Evolutionary conservation across 2,888 invertebrate genomes (phyloP), one percentile per base, ranked within the genome.

Genomic region (Andrena camellia): DNA sequence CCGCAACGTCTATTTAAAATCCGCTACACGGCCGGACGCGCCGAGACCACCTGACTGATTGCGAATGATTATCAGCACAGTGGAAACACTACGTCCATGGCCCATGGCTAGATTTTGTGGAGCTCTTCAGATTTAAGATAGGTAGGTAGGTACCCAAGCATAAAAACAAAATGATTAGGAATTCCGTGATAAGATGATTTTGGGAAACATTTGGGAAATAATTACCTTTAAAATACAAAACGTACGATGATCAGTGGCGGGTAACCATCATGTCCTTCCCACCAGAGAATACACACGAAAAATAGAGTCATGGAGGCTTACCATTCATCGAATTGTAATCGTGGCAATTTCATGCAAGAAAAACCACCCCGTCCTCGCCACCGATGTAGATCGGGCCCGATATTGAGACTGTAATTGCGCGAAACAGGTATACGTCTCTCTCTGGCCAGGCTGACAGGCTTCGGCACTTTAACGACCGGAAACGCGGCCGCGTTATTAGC

Each of bases 401-500:
- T 79, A 63, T 79, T 69, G 68, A 79, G 57, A 78, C 62, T 26
- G 35, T 42, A 78, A 68, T 76, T 76, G 68, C 54, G 62, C 78
- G 76, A n/a, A 35, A n/a, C 62, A 33, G 57, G 29, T 64, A 42
- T 42, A 68, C 54, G n/a, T 29, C 35, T 10, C 20, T 70, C 33
- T 78, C 68, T 31, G 78, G 33, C n/a, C 42, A n/a, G 23, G 26
- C 42, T 52, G 79, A 71, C 80, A 59, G 42, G 66, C 72, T 72
- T 72, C 73, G 76, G 83, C 80, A 33, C 74, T 57, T 78, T 71
- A 86, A 86, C 85, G 84, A 88, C 89, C 88, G 90, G 90, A 90
- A 91, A 90, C 81, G 84, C 83, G 81, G 82, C 79, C 75, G 83
- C 78, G 81, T 87, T 88, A 81, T 81, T 85, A 64, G 81, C 78